Conservation (phyloP, 2,113 vertebrate genomes). For the Channa maculata region DNA sequence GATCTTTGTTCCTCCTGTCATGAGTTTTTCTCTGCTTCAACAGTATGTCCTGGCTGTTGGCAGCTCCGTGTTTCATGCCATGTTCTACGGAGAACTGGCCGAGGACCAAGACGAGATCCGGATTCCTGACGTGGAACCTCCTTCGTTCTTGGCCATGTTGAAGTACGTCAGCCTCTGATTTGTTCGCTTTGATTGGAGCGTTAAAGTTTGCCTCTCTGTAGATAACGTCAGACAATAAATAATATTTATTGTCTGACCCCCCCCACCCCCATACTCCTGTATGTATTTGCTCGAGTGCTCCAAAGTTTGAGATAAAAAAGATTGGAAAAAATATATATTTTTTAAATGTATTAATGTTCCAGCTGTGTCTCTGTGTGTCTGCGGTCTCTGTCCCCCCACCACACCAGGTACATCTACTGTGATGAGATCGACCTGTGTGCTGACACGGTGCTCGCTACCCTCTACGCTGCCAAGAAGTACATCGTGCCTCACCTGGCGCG, state of each 20-base stretch:
- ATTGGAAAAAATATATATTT: no score
- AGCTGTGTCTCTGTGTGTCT: no score
- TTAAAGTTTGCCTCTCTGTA: no score
- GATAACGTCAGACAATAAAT: no score
- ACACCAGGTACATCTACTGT: conserved; percentile 94
- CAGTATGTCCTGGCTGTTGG: conserved; percentile 98
- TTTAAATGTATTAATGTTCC: no score
- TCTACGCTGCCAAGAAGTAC: conserved; percentile 99
- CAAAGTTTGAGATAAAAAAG: no score
- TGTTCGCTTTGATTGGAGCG: neutral
- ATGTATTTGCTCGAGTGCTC: no score
- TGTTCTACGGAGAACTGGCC: conserved; percentile 99
- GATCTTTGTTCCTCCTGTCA: no score
- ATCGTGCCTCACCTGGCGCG: conserved; percentile 97
- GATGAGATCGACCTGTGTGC: conserved; percentile 98
- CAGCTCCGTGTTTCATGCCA: conserved; percentile 98
- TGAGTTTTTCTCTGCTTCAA: neutral
- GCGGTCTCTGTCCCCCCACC: neutral
- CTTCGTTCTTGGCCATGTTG: conserved; percentile 96
- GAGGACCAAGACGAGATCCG: conserved; percentile 98
- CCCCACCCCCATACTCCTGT: no score
- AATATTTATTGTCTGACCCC: no score
- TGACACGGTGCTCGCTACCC: conserved; percentile 95
- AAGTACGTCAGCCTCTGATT: conserved; percentile 85
- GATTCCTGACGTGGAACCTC: conserved; percentile 97